Percentiles rank a stretch among this genome's conserved stretches.
These are phyloP conservation scores for Plectropomus leopardus DNA, from an alignment of 2,113 vertebrate genomes.

Conservation along the genomic window DNA sequence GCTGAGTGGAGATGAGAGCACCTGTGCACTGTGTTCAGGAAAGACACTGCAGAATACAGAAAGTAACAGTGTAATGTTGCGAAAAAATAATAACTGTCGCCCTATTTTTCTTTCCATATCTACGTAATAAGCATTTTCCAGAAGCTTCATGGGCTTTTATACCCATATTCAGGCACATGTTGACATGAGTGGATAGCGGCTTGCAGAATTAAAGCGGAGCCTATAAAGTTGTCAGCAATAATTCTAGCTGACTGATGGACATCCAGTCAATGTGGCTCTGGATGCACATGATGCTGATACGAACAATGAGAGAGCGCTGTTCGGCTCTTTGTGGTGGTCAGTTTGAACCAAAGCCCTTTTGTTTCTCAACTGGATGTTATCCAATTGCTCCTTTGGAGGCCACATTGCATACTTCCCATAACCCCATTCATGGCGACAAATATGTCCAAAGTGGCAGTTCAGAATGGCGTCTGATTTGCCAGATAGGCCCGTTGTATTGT, in stretches of 20 bases:
- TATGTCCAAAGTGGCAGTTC: constrained; percentile 75
- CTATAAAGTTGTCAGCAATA: constrained; percentile 63
- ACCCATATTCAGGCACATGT: constrained; percentile 9
- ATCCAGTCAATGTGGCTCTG: constrained; percentile 46
- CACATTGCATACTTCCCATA: constrained; percentile 71
- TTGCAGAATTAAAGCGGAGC: constrained; percentile 16
- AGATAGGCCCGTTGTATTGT: constrained; percentile 73
- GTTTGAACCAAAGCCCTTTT: constrained; percentile 71
- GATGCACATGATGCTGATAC: constrained; percentile 50
- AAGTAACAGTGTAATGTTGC: background rate
- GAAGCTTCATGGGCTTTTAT: background rate
- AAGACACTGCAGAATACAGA: constrained; percentile 40
- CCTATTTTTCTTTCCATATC: background rate
- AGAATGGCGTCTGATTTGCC: constrained; percentile 67
- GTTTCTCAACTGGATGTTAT: constrained; percentile 71
- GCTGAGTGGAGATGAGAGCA: constrained; percentile 58
- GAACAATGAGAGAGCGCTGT: constrained; percentile 55
- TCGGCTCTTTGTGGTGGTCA: constrained; percentile 66
- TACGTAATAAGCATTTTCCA: background rate
- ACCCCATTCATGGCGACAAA: constrained; percentile 74
- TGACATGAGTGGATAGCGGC: constrained; percentile 5
- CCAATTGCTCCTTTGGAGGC: constrained; percentile 71
- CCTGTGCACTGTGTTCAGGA: constrained; percentile 59
- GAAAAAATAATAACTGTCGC: constrained; percentile 3
- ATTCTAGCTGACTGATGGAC: constrained; percentile 62